Conservation (phyloP, 2,113 vertebrate species). For the Donacobius atricapilla region DNA sequence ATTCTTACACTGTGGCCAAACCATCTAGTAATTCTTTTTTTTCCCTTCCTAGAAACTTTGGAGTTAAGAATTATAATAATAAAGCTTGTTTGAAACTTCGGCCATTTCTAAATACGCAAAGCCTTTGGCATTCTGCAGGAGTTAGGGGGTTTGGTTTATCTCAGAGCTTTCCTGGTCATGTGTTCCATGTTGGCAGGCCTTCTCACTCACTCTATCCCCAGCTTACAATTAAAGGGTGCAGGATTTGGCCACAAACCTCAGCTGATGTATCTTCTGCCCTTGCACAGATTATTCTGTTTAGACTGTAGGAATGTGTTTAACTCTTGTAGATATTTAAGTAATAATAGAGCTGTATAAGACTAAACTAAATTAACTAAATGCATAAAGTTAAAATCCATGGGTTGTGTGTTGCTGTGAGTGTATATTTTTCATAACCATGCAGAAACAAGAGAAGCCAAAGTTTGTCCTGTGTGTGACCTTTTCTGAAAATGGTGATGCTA, state of each 20-base stretch:
- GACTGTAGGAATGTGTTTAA: background rate
- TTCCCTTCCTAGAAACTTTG: background rate
- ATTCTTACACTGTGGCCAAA: background rate
- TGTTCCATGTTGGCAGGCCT: background rate
- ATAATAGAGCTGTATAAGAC: background rate
- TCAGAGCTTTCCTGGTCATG: background rate
- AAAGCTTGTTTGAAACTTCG: background rate
- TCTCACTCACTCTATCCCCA: background rate
- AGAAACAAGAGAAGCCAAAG: constrained; percentile 99
- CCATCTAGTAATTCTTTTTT: background rate
- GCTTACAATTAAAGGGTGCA: background rate
- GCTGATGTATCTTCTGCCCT: background rate
- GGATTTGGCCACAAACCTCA: background rate
- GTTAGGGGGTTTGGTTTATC: background rate
- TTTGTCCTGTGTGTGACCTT: constrained; percentile 98
- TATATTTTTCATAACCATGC: constrained; percentile 52
- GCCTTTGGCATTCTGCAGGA: background rate
- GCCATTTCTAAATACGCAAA: background rate
- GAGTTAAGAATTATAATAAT: background rate
- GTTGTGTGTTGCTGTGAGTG: constrained; percentile 3
- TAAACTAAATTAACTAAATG: background rate
- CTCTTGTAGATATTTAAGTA: background rate
- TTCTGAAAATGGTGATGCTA: constrained; percentile 95
- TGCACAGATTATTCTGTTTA: background rate
- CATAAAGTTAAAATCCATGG: background rate